Conservation (phyloP, 30 jellyfish, hydroid and myxozoan genomes). For the Aurelia sp. region DNA sequence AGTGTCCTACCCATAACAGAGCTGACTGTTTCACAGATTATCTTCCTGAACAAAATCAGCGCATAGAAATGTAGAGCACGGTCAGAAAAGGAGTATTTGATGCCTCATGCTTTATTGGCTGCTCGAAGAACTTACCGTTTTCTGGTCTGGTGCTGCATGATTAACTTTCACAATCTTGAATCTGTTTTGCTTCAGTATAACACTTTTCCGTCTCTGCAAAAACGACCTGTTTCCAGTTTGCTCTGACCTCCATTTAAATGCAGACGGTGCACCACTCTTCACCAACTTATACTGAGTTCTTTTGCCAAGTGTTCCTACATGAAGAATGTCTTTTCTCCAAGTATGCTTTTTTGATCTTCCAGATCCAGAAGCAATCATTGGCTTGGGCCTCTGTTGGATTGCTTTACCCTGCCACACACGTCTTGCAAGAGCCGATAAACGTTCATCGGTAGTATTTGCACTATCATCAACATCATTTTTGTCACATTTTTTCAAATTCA, state of each 20-base stretch:
- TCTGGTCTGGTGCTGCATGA: neutral
- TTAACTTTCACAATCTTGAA: conserved; percentile 13
- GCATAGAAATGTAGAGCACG: too few relatives aligned
- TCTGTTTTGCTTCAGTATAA: conserved; percentile 23
- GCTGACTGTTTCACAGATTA: too few relatives aligned
- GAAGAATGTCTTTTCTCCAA: neutral
- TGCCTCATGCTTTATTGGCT: neutral
- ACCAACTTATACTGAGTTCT: neutral
- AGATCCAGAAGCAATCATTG: neutral
- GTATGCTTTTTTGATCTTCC: neutral
- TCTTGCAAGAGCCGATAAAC: neutral
- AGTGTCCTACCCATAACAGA: too few relatives aligned
- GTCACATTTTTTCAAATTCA: neutral
- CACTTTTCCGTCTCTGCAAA: conserved; percentile 41
- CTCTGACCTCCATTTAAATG: conserved; percentile 17
- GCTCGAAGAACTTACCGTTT: neutral
- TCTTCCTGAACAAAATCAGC: too few relatives aligned
- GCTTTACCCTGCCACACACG: neutral
- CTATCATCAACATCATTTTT: neutral
- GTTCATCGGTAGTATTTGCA: neutral
- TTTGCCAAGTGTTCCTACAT: neutral
- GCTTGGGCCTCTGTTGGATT: neutral
- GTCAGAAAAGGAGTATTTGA: too few relatives aligned
- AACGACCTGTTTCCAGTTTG: conserved; percentile 6
- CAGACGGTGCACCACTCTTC: neutral